A percentile compares a stretch with the other conserved stretches of the same genome.
These are phyloP conservation scores for Willisornis vidua DNA, from an alignment of 2,113 vertebrate genomes.

Conservation along the genomic window DNA sequence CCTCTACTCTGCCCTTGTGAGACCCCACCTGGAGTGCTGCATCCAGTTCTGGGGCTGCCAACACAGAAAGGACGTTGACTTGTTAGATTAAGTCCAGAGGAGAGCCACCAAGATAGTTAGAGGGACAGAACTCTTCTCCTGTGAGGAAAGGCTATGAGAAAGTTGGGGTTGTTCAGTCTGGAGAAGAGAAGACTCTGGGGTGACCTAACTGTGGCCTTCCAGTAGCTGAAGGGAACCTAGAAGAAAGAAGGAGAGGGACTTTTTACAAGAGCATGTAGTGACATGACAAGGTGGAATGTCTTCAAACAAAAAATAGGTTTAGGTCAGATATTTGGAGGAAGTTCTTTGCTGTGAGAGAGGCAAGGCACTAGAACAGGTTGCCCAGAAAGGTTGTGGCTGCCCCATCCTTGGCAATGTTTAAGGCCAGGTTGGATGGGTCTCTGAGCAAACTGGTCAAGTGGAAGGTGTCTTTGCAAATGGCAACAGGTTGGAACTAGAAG, in stretches of 20 bases:
- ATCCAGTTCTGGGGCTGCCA: background rate
- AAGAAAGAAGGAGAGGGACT: background rate
- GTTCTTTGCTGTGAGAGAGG: background rate
- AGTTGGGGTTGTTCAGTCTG: background rate
- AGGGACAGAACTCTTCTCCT: background rate
- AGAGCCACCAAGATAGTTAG: too few relatives aligned
- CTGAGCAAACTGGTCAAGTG: background rate
- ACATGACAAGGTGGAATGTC: background rate
- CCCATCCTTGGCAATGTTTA: background rate
- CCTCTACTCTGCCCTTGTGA: accelerated
- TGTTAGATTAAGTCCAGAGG: background rate
- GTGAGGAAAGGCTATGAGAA: background rate
- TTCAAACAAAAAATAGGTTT: background rate
- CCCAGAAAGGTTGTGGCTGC: background rate
- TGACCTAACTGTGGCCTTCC: background rate
- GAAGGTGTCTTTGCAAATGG: accelerated
- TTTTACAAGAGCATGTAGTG: background rate
- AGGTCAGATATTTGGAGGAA: background rate
- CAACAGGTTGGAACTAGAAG: background rate
- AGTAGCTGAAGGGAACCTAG: background rate
- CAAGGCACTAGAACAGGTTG: background rate
- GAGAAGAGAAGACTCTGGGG: background rate
- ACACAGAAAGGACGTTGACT: background rate
- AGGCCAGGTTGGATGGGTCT: background rate
- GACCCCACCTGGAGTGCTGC: background rate